Evolutionary conservation across 2,113 vertebrate genomes (phyloP), one percentile per base, ranked within the genome.

Genomic region (Rhabdornis inornatus): DNA sequence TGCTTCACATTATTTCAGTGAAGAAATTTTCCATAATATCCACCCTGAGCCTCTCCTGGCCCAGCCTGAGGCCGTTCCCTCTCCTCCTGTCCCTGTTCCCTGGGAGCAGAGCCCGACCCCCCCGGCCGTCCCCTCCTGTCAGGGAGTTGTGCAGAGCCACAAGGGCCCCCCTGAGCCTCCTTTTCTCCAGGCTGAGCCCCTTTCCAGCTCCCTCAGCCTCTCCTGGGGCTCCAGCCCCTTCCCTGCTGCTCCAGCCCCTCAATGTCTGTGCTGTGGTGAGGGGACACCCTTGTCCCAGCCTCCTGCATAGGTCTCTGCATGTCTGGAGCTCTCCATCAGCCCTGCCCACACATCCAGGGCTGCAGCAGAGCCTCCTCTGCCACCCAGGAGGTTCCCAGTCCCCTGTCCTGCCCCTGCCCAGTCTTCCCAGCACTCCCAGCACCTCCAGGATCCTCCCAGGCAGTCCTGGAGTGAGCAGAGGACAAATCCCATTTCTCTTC

Each of bases 311-410:
- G 4, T 2, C 19, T 30, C 33, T 33, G 17, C 4, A 2, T 27
- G 25, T 13, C 60, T 60, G 66, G 55, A 42, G 27, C 80, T 49
- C 2, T 20, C 24, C 49, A 25, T 35, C 49, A 0, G 2, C 56
- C 4, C 21, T 1, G 2, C 28, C 22, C 72, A 8, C 56, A 9
- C 40, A 30, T 10, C 39, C 44, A 0, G 0, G 52, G 15, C 3
- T 52, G 37, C 61, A 49, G 47, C 37, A n/a, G 28, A 1, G 10
- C 39, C 39, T 66, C n/a, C 55, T 37, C 30, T 63, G 39, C 18
- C 72, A 59, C 49, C 19, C 42, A 16, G 40, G 6, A 9, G 44
- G 23, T 4, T 7, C 55, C 53, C 50, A 28, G 45, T 6, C n/a
- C 42, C 57, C 22, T 1, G 0, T 24, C 52, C 37, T 24, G 12